Conservation (phyloP, 2,113 vertebrate genomes). For the Embiotoca jacksoni region DNA sequence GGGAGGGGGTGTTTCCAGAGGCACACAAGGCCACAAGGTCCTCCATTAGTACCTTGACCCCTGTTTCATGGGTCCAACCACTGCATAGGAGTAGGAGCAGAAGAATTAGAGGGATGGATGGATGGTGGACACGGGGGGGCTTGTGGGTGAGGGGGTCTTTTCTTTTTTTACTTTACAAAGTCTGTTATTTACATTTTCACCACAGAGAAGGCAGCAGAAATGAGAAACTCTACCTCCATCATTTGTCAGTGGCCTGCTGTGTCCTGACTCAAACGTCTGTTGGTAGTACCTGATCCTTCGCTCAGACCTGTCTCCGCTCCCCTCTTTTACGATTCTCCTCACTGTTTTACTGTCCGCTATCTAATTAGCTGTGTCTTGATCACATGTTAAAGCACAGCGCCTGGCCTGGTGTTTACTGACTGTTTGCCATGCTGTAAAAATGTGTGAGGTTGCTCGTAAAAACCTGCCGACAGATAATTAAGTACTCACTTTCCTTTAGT, state of each 20-base stretch:
- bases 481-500: conserved; percentile 59
- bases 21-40: conserved; percentile 83
- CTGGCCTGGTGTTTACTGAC: conserved; percentile 82
- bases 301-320: conserved; percentile 34
- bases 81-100: conserved; percentile 68
- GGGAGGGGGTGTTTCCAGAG: conserved; percentile 79
- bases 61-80: conserved; percentile 76
- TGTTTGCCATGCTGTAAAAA: conserved; percentile 83
- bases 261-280: conserved; percentile 54
- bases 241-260: conserved; percentile 72
- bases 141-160: conserved; percentile 35
- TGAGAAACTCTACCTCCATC: conserved; percentile 66
- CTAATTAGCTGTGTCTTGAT: conserved; percentile 85
- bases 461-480: conserved; percentile 57
- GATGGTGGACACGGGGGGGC: conserved; percentile 57
- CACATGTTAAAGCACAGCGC: conserved; percentile 78
- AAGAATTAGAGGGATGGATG: conserved; percentile 66
- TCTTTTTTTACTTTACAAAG: conserved; percentile 57
- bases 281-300: conserved; percentile 51
- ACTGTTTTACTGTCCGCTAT: conserved; percentile 80
- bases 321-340: conserved; percentile 73
- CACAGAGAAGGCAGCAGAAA: conserved; percentile 62
- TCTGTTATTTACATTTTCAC: conserved; percentile 82
- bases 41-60: conserved; percentile 87
- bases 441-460: conserved; percentile 82